These are phyloP conservation scores for Catharus ustulatus DNA, from an alignment of 2,797 vertebrate species.

Conservation along the genomic window DNA sequence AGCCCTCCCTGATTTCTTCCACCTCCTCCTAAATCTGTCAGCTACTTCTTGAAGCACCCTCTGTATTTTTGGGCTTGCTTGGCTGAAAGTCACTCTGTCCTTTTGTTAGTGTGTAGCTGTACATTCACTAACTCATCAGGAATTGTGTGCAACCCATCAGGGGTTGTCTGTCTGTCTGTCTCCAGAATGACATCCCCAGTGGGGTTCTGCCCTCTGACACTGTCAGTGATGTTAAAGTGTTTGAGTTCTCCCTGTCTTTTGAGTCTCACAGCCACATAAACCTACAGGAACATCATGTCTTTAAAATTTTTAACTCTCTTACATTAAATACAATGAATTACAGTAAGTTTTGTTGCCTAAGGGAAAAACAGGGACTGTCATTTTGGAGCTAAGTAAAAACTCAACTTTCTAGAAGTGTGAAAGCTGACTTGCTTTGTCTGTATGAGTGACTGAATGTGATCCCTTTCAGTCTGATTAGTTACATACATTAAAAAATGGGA, in stretches of 20 bases:
- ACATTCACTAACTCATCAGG: fast-evolving
- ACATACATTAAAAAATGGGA: background rate
- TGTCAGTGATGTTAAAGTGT: background rate
- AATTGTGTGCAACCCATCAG: background rate
- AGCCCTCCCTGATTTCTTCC: background rate
- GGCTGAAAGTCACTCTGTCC: background rate
- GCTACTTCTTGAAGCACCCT: background rate
- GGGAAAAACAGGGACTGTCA: background rate
- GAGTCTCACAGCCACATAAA: background rate
- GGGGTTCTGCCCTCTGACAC: background rate
- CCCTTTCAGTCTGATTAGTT: background rate
- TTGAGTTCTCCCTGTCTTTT: background rate
- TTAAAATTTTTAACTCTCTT: background rate
- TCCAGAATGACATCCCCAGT: background rate
- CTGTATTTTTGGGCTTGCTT: background rate
- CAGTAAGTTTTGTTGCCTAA: background rate
- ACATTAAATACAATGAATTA: background rate
- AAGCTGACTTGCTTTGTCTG: background rate
- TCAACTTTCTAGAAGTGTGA: background rate
- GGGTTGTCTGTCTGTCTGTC: background rate
- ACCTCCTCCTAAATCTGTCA: background rate
- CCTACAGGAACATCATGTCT: background rate
- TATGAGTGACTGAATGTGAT: background rate
- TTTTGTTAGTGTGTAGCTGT: background rate
- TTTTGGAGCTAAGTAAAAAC: background rate